Conservation (phyloP, 2,797 vertebrate genomes). For the Clarias fuscus region DNA sequence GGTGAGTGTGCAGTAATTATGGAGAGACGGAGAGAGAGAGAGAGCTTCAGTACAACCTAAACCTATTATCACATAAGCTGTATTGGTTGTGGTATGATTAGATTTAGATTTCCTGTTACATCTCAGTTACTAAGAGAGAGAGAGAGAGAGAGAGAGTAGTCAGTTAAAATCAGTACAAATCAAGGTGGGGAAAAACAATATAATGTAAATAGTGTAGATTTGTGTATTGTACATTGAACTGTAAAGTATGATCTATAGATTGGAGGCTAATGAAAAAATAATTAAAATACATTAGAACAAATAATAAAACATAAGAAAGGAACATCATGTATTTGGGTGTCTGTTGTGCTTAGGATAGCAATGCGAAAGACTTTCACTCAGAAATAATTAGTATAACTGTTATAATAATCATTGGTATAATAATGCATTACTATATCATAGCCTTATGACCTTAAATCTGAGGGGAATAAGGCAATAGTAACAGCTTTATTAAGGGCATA, state of each 20-base stretch:
- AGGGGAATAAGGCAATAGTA: neutral
- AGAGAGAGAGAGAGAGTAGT: too few relatives aligned
- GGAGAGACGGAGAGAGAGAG: slow-evolving; percentile 16
- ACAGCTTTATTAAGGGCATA: neutral
- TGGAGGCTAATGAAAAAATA: neutral
- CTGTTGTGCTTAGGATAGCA: neutral
- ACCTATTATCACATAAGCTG: neutral
- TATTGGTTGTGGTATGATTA: neutral
- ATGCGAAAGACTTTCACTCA: neutral
- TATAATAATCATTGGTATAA: neutral
- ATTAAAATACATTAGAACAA: neutral
- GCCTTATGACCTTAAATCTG: neutral
- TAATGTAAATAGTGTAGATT: neutral
- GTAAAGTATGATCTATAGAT: neutral
- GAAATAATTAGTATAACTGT: neutral
- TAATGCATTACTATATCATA: neutral
- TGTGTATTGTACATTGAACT: neutral
- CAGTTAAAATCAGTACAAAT: neutral
- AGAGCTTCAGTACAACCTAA: neutral
- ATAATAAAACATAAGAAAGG: neutral
- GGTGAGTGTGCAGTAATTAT: slow-evolving; percentile 44
- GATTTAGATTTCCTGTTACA: slow-evolving; percentile 3
- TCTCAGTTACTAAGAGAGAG: too few relatives aligned
- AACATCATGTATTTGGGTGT: neutral
- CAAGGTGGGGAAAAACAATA: neutral